A percentile compares a stretch with the other conserved stretches of the same genome.
Evolutionary conservation across 2,888 invertebrate species (phyloP).

Genomic region (Catocala nupta): DNA sequence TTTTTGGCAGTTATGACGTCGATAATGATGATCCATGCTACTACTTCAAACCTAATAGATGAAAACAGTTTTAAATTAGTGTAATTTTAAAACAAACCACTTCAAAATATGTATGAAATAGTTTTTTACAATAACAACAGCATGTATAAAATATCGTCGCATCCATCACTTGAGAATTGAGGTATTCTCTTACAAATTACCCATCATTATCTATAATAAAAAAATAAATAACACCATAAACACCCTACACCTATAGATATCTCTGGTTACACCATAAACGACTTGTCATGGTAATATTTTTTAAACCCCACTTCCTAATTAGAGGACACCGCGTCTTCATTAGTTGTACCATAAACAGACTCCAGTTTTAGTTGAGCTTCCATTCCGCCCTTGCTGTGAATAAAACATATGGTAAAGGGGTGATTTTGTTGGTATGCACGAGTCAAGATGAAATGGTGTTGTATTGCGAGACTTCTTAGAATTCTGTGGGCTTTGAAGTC

Average conservation of each 20-base stretch:
- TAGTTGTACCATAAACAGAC: conserved; percentile 37
- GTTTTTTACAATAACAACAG: too few species aligned
- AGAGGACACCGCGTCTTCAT: conserved; percentile 58
- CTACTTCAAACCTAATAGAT: too few species aligned
- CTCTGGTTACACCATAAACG: conserved; percentile 43
- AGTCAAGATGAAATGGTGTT: conserved; percentile 21
- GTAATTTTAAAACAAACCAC: too few species aligned
- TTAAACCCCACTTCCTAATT: conserved; percentile 55
- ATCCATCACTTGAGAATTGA: background rate
- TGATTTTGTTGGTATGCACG: background rate
- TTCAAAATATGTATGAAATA: too few species aligned
- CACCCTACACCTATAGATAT: conserved; percentile 24
- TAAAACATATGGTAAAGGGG: background rate
- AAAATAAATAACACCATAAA: conserved; percentile 37
- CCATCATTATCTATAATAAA: conserved; percentile 30
- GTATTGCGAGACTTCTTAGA: conserved; percentile 42
- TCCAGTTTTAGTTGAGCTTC: conserved; percentile 33
- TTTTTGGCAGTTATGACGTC: too few species aligned
- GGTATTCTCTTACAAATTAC: background rate
- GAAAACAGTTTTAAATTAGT: too few species aligned
- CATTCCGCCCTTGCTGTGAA: background rate
- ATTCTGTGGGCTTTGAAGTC: conserved; percentile 24
- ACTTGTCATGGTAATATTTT: conserved; percentile 59
- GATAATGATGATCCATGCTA: too few species aligned
- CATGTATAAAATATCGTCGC: too few species aligned